Conservation (phyloP, 1,140 invertebrate species). For the Lepidurus couesii region DNA sequence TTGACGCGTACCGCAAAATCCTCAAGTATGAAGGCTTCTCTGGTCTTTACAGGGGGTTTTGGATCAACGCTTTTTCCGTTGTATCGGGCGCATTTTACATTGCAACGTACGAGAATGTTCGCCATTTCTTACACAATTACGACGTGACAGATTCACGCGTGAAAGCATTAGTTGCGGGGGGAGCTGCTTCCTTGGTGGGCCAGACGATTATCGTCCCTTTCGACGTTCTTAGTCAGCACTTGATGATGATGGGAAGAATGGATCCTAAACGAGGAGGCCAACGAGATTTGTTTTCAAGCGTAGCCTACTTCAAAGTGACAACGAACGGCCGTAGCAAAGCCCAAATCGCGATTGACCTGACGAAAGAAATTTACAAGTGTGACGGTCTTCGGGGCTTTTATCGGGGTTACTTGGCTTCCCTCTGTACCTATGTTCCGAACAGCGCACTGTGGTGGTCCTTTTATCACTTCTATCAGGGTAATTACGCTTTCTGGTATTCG, state of each 20-base stretch:
- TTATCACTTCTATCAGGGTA: slow-evolving; percentile 91
- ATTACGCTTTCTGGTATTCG: too few relatives aligned
- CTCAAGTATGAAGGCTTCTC: slow-evolving; percentile 74
- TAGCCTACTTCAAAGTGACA: slow-evolving; percentile 44
- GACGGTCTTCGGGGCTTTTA: slow-evolving; percentile 87
- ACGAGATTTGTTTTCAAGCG: slow-evolving; percentile 32
- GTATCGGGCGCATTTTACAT: slow-evolving; percentile 89
- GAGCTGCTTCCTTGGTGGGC: slow-evolving; percentile 81
- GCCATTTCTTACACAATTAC: slow-evolving; percentile 67
- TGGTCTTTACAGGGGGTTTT: slow-evolving; percentile 91
- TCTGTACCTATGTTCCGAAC: slow-evolving; percentile 89
- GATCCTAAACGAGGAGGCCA: slow-evolving; percentile 26
- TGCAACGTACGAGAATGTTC: slow-evolving; percentile 86
- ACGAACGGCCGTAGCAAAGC: slow-evolving; percentile 53
- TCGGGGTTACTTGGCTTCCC: slow-evolving; percentile 82
- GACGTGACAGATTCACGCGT: slow-evolving; percentile 54
- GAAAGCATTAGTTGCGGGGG: slow-evolving; percentile 70
- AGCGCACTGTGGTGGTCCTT: slow-evolving; percentile 95
- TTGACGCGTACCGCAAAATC: slow-evolving; percentile 88
- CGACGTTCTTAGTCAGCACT: slow-evolving; percentile 91
- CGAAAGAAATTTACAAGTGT: slow-evolving; percentile 63
- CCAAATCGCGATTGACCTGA: slow-evolving; percentile 62
- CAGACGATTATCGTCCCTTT: slow-evolving; percentile 95
- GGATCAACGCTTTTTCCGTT: slow-evolving; percentile 81
- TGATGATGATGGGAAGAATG: slow-evolving; percentile 77